Conservation (phyloP, 2,113 vertebrate genomes). For the Corvus cornix region DNA sequence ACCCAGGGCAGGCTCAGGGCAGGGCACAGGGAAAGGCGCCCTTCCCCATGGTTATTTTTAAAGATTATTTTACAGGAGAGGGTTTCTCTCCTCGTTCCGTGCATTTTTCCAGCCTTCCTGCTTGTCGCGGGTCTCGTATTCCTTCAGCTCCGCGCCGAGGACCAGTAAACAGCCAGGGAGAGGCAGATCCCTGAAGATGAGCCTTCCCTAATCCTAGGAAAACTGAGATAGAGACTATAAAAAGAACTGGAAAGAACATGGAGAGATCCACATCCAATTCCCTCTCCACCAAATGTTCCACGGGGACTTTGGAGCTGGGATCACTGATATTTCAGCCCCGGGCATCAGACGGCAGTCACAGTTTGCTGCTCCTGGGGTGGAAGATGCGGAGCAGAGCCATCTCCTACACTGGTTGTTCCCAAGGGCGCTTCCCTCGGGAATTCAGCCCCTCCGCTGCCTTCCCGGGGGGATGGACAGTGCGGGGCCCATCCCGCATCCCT, state of each 20-base stretch:
- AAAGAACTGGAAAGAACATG: not conserved
- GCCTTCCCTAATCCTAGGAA: not conserved
- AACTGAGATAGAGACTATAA: not conserved
- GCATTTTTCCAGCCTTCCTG: not conserved
- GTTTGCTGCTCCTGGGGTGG: accelerated
- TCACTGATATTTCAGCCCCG: accelerated
- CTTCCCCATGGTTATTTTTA: accelerated
- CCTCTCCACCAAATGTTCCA: not conserved
- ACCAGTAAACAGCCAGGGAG: not conserved
- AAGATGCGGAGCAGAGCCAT: not conserved
- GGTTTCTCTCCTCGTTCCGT: not conserved
- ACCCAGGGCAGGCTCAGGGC: not conserved
- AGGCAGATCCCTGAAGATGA: not conserved
- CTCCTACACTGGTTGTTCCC: accelerated
- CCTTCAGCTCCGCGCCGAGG: accelerated
- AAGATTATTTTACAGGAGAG: not conserved
- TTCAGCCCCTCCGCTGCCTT: not conserved
- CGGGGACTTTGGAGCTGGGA: not conserved
- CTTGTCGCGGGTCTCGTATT: not conserved
- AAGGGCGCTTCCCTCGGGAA: not conserved
- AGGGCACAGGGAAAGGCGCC: not conserved
- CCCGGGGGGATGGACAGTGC: accelerated
- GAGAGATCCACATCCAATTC: not conserved
- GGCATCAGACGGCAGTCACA: not conserved
- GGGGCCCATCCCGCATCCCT: not conserved